Percentiles rank a stretch among this genome's conserved stretches.
Conservation (phyloP, 2,797 vertebrate genomes). For the Strix occidentalis region DNA sequence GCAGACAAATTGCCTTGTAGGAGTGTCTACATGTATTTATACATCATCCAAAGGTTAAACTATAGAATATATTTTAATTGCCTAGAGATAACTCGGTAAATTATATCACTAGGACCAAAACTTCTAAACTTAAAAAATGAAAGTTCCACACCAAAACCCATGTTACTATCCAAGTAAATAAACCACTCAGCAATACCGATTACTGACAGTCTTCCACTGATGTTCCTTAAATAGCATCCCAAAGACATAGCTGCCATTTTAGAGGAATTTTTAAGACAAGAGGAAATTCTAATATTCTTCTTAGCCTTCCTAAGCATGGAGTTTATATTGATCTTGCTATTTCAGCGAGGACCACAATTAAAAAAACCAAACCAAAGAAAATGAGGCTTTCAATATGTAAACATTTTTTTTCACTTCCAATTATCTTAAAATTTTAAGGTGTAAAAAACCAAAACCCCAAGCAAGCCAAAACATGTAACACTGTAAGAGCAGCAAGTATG, state of each 20-base stretch:
- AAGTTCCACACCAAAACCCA: not conserved
- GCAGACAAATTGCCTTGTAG: slow-evolving; percentile 51
- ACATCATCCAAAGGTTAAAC: slow-evolving; percentile 33
- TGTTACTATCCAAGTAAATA: not conserved
- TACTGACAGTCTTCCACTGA: not conserved
- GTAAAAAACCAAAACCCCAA: not conserved
- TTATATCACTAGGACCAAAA: not conserved
- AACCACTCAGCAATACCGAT: not conserved
- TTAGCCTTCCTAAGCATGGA: not conserved
- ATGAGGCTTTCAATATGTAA: not conserved
- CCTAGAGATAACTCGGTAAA: slow-evolving; percentile 9
- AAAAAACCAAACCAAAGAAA: not conserved
- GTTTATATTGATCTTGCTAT: not conserved
- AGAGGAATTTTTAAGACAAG: not conserved
- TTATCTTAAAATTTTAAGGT: not conserved
- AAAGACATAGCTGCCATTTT: not conserved
- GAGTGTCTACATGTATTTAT: slow-evolving; percentile 43
- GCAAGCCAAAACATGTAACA: not conserved
- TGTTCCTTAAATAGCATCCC: not conserved
- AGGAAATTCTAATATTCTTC: not conserved
- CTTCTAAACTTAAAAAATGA: not conserved
- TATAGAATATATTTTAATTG: slow-evolving; percentile 39
- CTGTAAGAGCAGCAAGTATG: not conserved
- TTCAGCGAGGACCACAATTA: not conserved
- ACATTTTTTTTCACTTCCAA: not conserved